Percentiles rank a stretch among this genome's conserved stretches.
phyloP scores from a whole-genome alignment of 2,888 invertebrate genomes.

The Watsonalla binaria region DNA sequence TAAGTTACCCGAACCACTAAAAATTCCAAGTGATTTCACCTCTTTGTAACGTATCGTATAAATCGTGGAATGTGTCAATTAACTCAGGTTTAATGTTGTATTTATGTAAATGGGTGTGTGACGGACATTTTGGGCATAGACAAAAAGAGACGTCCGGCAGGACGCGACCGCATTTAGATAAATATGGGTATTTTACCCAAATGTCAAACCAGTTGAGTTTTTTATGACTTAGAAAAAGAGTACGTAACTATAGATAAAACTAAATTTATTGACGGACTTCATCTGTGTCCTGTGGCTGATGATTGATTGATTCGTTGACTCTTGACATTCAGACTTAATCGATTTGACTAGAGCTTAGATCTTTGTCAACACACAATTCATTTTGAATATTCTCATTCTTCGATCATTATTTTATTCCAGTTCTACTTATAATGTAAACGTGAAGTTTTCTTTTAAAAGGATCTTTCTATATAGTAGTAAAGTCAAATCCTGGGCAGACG shows the following conservation, averaged over 20 bases:
- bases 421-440: no score
- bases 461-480: no score
- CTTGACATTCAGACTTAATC: conserved; percentile 10
- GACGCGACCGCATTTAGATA: conserved; percentile 48
- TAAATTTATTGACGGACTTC: conserved; percentile 5
- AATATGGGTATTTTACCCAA: conserved; percentile 37
- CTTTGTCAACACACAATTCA: no score
- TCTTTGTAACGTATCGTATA: conserved; percentile 56
- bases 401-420: no score
- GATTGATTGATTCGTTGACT: conserved; percentile 22
- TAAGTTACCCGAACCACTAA: conserved; percentile 17
- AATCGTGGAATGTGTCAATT: conserved; percentile 77
- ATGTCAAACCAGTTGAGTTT: conserved; percentile 33
- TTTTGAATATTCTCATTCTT: no score
- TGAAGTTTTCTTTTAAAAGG: no score
- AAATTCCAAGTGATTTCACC: conserved; percentile 44
- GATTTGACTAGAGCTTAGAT: background rate
- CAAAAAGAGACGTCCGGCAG: conserved; percentile 52
- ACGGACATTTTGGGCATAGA: conserved; percentile 53
- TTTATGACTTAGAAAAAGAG: conserved; percentile 14
- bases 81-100: conserved; percentile 71
- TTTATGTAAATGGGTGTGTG: conserved; percentile 68
- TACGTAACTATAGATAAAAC: conserved; percentile 10
- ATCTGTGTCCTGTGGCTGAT: conserved; percentile 10
- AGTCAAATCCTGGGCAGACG: no score